Evolutionary conservation across 2,797 vertebrate genomes (phyloP), one percentile per base, ranked within the genome.

Genomic region (Octomys mimax): DNA sequence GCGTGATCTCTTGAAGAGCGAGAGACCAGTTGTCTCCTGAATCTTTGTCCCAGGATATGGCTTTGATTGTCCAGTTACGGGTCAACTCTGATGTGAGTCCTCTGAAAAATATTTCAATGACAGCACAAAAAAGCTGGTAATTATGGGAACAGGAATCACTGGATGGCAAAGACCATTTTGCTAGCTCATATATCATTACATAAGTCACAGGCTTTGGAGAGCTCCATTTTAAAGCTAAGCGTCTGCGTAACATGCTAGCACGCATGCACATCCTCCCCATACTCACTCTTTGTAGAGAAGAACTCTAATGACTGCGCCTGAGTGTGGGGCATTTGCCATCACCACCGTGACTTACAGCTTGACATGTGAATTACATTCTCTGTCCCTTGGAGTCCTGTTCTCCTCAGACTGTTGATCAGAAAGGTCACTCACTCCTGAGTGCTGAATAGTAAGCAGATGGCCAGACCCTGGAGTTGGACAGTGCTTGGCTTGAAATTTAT

Each of bases 171-270:
- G 88, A 26, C 33, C 79, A 57, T 81, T 86, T 75, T 86, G 10
- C 42, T 39, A 64, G 68, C 39, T 94, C 6, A 0, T 2, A 6
- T 82, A 64, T 49, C 42, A 77, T 31, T 68, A 24, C 6, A 14
- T 59, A 54, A 71, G 52, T 64, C 28, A 14, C 16, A 18, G 54
- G 33, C 28, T 73, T 12, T 1, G 4, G 57, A 54, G 70, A 68
- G 4, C 92, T 46, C 59, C 61, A 62, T 82, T 86, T 86, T 68
- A 54, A 80, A 92, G 62, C 36, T 31, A 12, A n/a, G 87, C 24
- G 79, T 11, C 57, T 42, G 33, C 3, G 0, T 18, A 62, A 57
- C 28, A 11, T 0, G 0, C 28, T 5, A 61, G n/a, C 59, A 33
- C 36, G 36, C 31, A 46, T 2, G 49, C 5, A n/a, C 64, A 22